Percentiles rank a stretch among this genome's conserved stretches.
phyloP scores from a whole-genome alignment of 2,888 invertebrate species.

The Pinctada fucata region DNA sequence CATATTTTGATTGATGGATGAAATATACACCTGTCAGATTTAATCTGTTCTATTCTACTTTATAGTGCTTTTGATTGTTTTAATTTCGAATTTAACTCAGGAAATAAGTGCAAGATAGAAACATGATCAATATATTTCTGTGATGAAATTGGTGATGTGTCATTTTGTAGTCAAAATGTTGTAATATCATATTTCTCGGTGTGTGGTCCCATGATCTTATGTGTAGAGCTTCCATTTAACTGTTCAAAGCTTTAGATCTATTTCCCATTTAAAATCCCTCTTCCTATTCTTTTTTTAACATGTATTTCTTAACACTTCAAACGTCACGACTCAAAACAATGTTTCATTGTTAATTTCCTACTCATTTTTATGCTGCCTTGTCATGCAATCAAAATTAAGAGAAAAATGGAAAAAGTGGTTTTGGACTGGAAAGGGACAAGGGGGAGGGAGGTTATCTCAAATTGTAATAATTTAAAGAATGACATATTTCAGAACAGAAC shows the following conservation, averaged over 20 bases:
- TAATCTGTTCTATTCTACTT: conserved; percentile 1
- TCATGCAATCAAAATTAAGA: no score
- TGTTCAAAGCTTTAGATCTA: conserved; percentile 18
- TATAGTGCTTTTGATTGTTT: conserved; percentile 23
- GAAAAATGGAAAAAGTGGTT: no score
- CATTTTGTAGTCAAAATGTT: conserved; percentile 6
- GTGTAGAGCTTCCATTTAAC: not conserved
- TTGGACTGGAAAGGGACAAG: no score
- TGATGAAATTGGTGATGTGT: conserved; percentile 21
- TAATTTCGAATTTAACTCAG: conserved; percentile 14
- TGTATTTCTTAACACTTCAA: no score
- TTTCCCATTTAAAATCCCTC: not conserved
- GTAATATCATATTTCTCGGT: conserved; percentile 25
- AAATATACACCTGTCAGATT: conserved; percentile 22
- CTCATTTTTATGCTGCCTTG: no score
- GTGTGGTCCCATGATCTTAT: conserved; percentile 18
- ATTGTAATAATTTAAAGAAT: no score
- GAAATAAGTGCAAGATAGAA: conserved; percentile 11
- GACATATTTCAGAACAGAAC: no score
- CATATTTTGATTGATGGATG: conserved; percentile 23
- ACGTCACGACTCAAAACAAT: no score
- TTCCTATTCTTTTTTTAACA: not conserved
- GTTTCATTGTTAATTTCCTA: no score
- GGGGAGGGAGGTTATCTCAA: no score
- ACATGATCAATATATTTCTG: conserved; percentile 23